Percentiles rank a stretch among this genome's conserved stretches.
phyloP scores from a whole-genome alignment of 2,888 invertebrate species.

The Slavum lentiscoides region DNA sequence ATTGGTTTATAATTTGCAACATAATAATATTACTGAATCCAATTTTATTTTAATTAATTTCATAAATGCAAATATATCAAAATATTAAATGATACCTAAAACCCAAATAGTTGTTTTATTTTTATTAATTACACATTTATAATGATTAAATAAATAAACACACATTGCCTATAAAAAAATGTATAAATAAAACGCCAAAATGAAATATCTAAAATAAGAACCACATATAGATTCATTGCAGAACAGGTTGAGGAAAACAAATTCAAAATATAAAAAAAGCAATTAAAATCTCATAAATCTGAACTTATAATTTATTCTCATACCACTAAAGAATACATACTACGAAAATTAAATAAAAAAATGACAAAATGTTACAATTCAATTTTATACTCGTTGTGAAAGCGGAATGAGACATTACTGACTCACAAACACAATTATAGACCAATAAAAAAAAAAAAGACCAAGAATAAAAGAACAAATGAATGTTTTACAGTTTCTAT shows the following conservation, averaged over 20 bases:
- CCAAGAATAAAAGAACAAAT: constrained; percentile 45
- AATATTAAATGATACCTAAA: neutral
- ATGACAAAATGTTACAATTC: constrained; percentile 37
- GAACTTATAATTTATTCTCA: constrained; percentile 48
- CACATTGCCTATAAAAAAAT: neutral
- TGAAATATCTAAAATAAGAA: constrained; percentile 19
- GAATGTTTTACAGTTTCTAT: constrained; percentile 13
- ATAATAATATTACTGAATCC: neutral
- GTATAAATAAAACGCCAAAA: constrained; percentile 4
- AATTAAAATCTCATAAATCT: constrained; percentile 37
- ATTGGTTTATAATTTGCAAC: neutral
- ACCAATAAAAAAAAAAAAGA: constrained; percentile 34
- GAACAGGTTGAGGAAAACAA: constrained; percentile 42
- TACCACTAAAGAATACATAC: constrained; percentile 39
- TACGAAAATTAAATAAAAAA: constrained; percentile 28
- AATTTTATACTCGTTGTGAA: constrained; percentile 36
- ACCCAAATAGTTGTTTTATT: neutral
- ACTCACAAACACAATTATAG: constrained; percentile 32
- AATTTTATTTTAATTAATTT: neutral
- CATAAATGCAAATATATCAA: neutral
- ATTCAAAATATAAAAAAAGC: constrained; percentile 43
- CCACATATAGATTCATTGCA: neutral
- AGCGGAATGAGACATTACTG: constrained; percentile 23
- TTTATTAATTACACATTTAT: neutral
- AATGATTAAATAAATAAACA: neutral